Conservation (phyloP, 2,113 vertebrate species). For the Coreoperca whiteheadi region DNA sequence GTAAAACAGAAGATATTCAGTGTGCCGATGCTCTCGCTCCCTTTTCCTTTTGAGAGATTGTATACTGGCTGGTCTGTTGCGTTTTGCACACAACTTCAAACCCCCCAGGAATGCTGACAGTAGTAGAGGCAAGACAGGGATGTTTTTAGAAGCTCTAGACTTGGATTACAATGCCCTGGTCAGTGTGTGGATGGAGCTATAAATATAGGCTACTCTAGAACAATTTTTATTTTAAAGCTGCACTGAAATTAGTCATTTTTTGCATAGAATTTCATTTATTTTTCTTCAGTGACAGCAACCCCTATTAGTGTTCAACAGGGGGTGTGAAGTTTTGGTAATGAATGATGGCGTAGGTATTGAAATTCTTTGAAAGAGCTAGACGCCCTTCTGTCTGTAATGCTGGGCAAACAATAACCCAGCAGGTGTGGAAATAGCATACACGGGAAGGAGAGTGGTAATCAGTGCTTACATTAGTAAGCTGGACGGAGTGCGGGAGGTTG, state of each 20-base stretch:
- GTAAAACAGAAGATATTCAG: constrained; percentile 54
- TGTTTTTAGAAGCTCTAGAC: constrained; percentile 33
- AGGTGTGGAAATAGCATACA: neutral
- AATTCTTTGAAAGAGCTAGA: neutral
- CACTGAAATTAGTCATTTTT: no score
- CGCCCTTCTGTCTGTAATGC: neutral
- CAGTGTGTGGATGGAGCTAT: neutral
- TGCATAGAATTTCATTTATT: neutral
- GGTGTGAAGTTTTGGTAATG: neutral
- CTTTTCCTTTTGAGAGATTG: constrained; percentile 36
- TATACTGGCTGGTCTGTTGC: constrained; percentile 43
- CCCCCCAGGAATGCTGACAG: constrained; percentile 40
- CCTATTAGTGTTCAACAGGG: neutral
- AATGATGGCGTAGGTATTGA: neutral
- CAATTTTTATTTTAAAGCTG: neutral
- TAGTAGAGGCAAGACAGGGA: constrained; percentile 4
- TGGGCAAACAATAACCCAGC: neutral
- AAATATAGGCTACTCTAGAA: neutral
- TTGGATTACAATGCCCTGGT: constrained; percentile 37
- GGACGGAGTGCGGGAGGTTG: neutral
- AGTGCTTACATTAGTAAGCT: neutral
- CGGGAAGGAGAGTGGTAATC: no score
- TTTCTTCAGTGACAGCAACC: neutral
- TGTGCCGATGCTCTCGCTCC: constrained; percentile 35
- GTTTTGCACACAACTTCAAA: constrained; percentile 39